Percentiles rank a stretch among this genome's conserved stretches.
Evolutionary conservation across 2,888 invertebrate species (phyloP).

Genomic region (Tiphia femorata): DNA sequence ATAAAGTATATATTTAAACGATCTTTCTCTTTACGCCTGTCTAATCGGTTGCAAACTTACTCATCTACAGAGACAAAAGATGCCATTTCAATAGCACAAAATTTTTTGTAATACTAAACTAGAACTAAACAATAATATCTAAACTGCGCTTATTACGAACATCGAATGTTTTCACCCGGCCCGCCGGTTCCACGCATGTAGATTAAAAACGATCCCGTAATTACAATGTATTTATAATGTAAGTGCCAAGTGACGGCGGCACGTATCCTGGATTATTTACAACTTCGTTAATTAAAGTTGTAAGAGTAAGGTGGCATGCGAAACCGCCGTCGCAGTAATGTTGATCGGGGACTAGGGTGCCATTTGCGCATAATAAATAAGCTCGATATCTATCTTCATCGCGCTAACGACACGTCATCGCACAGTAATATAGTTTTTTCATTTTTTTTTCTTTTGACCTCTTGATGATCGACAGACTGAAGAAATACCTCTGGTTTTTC

Average conservation of each 20-base stretch:
- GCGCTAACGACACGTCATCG: background rate
- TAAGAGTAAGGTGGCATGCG: no score
- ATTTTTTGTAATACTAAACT: slow-evolving; percentile 24
- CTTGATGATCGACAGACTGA: background rate
- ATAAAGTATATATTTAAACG: no score
- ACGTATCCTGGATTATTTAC: slow-evolving; percentile 24
- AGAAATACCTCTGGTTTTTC: background rate
- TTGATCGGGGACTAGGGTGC: no score
- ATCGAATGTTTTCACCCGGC: slow-evolving; percentile 43
- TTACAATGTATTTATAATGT: slow-evolving; percentile 35
- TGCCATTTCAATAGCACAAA: slow-evolving; percentile 16
- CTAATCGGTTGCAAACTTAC: slow-evolving; percentile 23
- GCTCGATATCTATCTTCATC: slow-evolving; percentile 21
- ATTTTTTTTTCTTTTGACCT: background rate
- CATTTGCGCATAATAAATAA: slow-evolving; percentile 40
- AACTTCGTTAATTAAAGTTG: slow-evolving; percentile 30
- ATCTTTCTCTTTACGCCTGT: no score
- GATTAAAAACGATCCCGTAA: slow-evolving; percentile 34
- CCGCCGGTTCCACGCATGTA: slow-evolving; percentile 48
- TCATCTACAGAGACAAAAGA: slow-evolving; percentile 18
- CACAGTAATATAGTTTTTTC: background rate
- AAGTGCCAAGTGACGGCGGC: slow-evolving; percentile 23
- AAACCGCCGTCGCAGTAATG: no score
- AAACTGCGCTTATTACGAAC: slow-evolving; percentile 28
- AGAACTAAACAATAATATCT: slow-evolving; percentile 28